Evolutionary conservation across 2,888 invertebrate genomes (phyloP), one percentile per base, ranked within the genome.

Genomic region (Lagria hirta): DNA sequence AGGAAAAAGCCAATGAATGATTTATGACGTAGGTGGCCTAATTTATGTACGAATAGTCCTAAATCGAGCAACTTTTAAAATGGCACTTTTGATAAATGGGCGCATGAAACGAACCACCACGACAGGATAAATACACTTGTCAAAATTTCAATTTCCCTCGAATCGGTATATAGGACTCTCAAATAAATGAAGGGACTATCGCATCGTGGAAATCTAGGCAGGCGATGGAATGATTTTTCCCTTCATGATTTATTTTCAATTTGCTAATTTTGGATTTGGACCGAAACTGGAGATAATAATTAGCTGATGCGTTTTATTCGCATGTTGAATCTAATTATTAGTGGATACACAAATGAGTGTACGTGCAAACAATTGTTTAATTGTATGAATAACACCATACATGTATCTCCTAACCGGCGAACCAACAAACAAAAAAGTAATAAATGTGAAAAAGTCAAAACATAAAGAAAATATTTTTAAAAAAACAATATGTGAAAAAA

Each of bases 81-180:
- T 41, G 36, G 42, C 48, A 46, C 46, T 45, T 50, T 55, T 64
- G 64, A 66, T 62, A 57, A 60, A 65, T 64, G 60, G 54, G 53
- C n/a, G n/a, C n/a, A 37, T 26, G 28, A 21, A 35, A 26, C 35
- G 28, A 28, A 13, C 57, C 54, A 58, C 54, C 60, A 57, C 62
- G 62, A 65, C 63, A 62, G 66, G 67, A 69, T 69, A 66, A 68
- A 68, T 69, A 67, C 61, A 64, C 66, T 65, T 68, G 67, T 69
- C 68, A 68, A 66, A 68, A 66, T 68, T 68, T 69, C 68, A 68
- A 69, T 69, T 69, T 66, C 68, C 37, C 26, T 21, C 68, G 64
- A 65, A 63, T 58, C 58, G 58, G 55, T 59, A 58, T 62, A 21
- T 21, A 11, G 20, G 28, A 27, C 28, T 37, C 37, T 15, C 11